A percentile compares a stretch with the other conserved stretches of the same genome.
These are phyloP conservation scores for Yoshiicerus persimilis DNA, from an alignment of 1,140 invertebrate genomes.

Conservation along the genomic window DNA sequence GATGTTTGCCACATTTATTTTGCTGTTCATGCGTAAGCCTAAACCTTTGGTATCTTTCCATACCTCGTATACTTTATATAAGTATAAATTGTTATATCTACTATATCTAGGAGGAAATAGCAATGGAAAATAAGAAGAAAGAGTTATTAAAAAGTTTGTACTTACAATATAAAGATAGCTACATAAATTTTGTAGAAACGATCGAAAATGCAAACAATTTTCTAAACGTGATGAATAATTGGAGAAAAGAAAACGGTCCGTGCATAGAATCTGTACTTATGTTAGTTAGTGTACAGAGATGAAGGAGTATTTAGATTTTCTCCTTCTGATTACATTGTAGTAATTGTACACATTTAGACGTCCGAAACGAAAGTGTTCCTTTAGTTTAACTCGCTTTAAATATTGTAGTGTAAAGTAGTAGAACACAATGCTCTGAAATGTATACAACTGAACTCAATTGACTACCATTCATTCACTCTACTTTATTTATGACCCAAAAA, in stretches of 20 bases:
- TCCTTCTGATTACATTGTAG: conserved; percentile 9
- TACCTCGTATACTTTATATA: background rate
- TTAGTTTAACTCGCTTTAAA: background rate
- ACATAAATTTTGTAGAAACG: background rate
- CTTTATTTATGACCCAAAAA: conserved; percentile 23
- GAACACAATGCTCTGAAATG: background rate
- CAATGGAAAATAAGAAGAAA: background rate
- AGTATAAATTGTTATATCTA: too few relatives aligned
- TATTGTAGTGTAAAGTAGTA: background rate
- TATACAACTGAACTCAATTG: background rate
- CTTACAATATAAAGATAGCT: background rate
- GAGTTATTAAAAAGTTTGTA: background rate
- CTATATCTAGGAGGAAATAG: background rate
- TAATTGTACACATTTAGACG: background rate
- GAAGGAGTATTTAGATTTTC: conserved; percentile 6
- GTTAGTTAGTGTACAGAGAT: background rate
- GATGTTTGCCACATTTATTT: background rate
- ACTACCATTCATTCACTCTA: background rate
- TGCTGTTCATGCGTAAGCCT: background rate
- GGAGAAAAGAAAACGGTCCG: background rate
- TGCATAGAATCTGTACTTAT: background rate
- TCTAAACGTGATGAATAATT: conserved; percentile 20
- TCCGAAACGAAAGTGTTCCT: conserved; percentile 1
- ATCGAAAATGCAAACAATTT: conserved; percentile 1
- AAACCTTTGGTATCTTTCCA: background rate